Percentiles rank a stretch among this genome's conserved stretches.
Evolutionary conservation across 2,888 invertebrate genomes (phyloP).

Genomic region (Empis livida): DNA sequence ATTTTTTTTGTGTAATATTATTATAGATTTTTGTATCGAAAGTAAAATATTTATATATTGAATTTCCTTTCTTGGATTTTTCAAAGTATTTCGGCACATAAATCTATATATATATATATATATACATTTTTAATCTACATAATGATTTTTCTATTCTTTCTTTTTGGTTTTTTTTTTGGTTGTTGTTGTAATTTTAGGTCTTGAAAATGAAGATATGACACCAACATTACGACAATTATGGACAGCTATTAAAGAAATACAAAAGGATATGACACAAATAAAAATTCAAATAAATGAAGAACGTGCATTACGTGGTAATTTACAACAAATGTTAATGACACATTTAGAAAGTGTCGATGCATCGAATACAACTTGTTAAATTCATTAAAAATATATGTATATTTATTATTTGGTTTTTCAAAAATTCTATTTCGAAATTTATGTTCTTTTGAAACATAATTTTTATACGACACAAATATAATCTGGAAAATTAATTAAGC

Average conservation of each 20-base stretch:
- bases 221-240: slow-evolving; percentile 35
- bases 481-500: no score
- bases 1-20: neutral
- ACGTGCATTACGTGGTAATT: slow-evolving; percentile 30
- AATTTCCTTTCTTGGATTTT: no score
- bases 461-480: no score
- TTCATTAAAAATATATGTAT: neutral
- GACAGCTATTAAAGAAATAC: slow-evolving; percentile 34
- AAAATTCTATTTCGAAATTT: no score
- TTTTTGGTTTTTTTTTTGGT: no score
- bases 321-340: slow-evolving; percentile 35
- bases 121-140: no score
- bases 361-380: slow-evolving; percentile 21
- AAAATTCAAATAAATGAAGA: slow-evolving; percentile 36
- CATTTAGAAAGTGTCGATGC: slow-evolving; percentile 27
- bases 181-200: slow-evolving; percentile 25
- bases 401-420: no score
- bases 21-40: neutral
- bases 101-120: neutral
- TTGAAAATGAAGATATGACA: slow-evolving; percentile 37
- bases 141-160: no score
- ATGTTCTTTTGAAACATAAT: no score
- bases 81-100: neutral
- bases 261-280: slow-evolving; percentile 35
- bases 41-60: no score